A percentile compares a stretch with the other conserved stretches of the same genome.
phyloP scores from a whole-genome alignment of 2,797 vertebrate genomes.

The Trachurus trachurus region DNA sequence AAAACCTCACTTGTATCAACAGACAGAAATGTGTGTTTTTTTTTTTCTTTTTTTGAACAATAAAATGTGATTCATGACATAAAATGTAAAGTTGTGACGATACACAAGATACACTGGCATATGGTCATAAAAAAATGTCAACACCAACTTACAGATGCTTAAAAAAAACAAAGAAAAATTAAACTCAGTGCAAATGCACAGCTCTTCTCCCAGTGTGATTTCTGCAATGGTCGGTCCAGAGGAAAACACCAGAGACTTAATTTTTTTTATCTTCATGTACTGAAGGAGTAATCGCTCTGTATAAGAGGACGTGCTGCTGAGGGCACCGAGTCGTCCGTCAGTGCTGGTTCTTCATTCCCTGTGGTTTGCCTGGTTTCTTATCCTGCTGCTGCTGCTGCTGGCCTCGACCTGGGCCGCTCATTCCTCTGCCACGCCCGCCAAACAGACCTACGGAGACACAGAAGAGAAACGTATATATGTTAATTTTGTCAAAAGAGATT shows the following conservation, averaged over 20 bases:
- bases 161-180: slow-evolving; percentile 45
- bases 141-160: slow-evolving; percentile 34
- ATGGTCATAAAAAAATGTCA: slow-evolving; percentile 21
- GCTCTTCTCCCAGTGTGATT: slow-evolving; percentile 33
- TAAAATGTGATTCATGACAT: not conserved
- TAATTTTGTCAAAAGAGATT: too few species aligned
- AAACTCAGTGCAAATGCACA: slow-evolving; percentile 62
- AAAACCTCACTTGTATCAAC: slow-evolving; percentile 33
- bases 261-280: slow-evolving; percentile 25
- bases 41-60: not conserved
- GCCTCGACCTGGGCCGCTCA: slow-evolving; percentile 87
- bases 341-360: slow-evolving; percentile 91
- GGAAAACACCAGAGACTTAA: slow-evolving; percentile 38
- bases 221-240: slow-evolving; percentile 34
- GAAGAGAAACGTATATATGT: not conserved
- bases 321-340: slow-evolving; percentile 69
- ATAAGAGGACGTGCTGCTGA: slow-evolving; percentile 27
- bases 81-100: slow-evolving; percentile 33
- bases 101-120: slow-evolving; percentile 14
- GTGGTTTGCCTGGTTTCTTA: slow-evolving; percentile 92
- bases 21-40: not conserved
- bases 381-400: slow-evolving; percentile 88
- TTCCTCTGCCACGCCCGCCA: slow-evolving; percentile 90
- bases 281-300: slow-evolving; percentile 40
- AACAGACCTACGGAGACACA: slow-evolving; percentile 70